Percentiles rank a stretch among this genome's conserved stretches.
These are phyloP conservation scores for Harpalus rubripes DNA, from an alignment of 2,888 invertebrate genomes.

Conservation along the genomic window DNA sequence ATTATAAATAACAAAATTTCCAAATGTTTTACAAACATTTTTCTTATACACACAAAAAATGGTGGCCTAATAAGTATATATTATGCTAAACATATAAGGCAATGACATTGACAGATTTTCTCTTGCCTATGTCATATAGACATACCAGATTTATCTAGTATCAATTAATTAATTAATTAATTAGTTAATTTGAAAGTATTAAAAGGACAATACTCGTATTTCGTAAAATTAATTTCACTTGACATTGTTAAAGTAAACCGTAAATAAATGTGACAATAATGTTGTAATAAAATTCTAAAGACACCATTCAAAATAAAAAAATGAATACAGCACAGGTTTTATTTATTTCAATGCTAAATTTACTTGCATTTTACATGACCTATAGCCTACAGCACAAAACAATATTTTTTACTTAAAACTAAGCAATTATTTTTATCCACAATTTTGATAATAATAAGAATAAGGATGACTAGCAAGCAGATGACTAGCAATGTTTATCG, in stretches of 20 bases:
- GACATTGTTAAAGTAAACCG: background rate
- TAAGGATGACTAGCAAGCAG: no score
- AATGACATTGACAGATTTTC: background rate
- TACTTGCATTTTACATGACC: background rate
- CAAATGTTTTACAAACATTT: no score
- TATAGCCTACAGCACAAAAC: no score
- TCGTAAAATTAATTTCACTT: background rate
- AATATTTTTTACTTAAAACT: background rate
- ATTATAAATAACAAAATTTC: no score
- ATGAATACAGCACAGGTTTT: background rate
- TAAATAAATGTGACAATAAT: background rate
- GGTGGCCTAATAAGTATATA: no score
- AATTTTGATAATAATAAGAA: no score
- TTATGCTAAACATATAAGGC: background rate
- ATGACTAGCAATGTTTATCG: no score
- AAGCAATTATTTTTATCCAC: background rate
- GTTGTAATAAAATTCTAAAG: background rate
- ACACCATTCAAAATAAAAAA: background rate
- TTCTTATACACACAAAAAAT: no score
- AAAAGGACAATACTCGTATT: background rate
- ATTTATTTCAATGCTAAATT: background rate
- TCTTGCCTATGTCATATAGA: background rate
- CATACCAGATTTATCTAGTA: background rate
- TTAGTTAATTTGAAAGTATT: background rate
- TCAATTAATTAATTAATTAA: background rate